Evolutionary conservation across 2,888 invertebrate genomes (phyloP).

Genomic region (Drosophila meridiana): DNA sequence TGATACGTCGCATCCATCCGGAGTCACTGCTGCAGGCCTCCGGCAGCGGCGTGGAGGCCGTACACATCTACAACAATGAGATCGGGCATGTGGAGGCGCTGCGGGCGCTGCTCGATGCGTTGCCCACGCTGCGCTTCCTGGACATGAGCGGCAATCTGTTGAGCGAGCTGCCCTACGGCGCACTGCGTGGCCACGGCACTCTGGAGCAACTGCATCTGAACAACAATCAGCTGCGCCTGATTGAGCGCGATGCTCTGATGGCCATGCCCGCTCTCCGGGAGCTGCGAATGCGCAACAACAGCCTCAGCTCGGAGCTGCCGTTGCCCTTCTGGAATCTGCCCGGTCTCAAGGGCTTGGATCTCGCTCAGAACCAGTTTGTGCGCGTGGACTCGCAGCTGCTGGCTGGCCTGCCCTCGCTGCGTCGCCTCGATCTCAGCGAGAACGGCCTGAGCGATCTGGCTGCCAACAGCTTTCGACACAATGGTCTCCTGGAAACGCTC

Average conservation of each 20-base stretch:
- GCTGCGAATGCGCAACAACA: slow-evolving; percentile 93
- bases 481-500: slow-evolving; percentile 90
- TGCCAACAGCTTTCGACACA: slow-evolving; percentile 90
- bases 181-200: slow-evolving; percentile 91
- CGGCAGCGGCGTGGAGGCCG: slow-evolving; percentile 91
- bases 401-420: slow-evolving; percentile 90
- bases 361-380: slow-evolving; percentile 91
- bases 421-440: slow-evolving; percentile 91
- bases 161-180: slow-evolving; percentile 91
- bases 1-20: slow-evolving; percentile 91
- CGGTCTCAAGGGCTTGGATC: slow-evolving; percentile 92
- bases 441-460: slow-evolving; percentile 90
- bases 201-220: slow-evolving; percentile 93
- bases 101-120: slow-evolving; percentile 90
- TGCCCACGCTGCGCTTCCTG: slow-evolving; percentile 91
- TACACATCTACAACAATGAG: slow-evolving; percentile 91
- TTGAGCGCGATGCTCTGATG: slow-evolving; percentile 92
- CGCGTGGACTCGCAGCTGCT: slow-evolving; percentile 90
- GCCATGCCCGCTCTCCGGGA: slow-evolving; percentile 94
- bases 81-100: slow-evolving; percentile 91
- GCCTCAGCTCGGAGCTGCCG: slow-evolving; percentile 89
- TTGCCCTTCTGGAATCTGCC: slow-evolving; percentile 94
- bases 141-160: slow-evolving; percentile 92
- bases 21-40: slow-evolving; percentile 92
- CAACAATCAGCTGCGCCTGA: slow-evolving; percentile 90